phyloP scores from a whole-genome alignment of 2,113 vertebrate genomes.

The Gopherus evgoodei region DNA sequence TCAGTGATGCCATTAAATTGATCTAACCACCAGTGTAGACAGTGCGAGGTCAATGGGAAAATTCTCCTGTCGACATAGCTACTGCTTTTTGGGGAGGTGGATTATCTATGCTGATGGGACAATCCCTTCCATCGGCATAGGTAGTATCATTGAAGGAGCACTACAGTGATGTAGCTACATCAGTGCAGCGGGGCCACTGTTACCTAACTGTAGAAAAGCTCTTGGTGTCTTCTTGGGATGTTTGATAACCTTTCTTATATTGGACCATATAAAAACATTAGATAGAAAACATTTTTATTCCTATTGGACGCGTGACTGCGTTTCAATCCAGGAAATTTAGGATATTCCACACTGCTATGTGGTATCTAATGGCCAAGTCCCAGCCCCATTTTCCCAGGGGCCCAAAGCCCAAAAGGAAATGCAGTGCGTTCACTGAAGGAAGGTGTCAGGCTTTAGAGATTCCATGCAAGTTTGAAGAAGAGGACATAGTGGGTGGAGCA shows the following conservation, averaged over 20 bases:
- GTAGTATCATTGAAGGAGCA: not conserved
- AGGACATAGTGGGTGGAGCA: not conserved
- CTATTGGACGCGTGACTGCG: not conserved
- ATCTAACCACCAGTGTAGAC: not conserved
- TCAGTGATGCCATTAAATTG: not conserved
- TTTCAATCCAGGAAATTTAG: not conserved
- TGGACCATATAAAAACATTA: not conserved
- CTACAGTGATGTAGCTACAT: not conserved
- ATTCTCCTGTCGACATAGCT: not conserved
- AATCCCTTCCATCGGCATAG: not conserved
- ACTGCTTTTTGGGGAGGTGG: not conserved
- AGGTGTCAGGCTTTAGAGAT: not conserved
- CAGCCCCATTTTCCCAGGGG: not conserved
- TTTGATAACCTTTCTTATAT: not conserved
- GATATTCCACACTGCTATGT: not conserved
- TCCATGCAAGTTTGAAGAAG: not conserved
- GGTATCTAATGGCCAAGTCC: not conserved
- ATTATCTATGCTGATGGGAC: not conserved
- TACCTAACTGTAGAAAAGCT: too few species aligned
- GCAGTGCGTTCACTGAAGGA: not conserved
- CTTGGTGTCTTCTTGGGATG: not conserved
- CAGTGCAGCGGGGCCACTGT: too few species aligned
- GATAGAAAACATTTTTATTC: not conserved
- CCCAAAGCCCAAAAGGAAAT: not conserved
- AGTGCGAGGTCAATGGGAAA: not conserved